Base-by-base conservation (phyloP, 2,113 vertebrate genomes). In the Indicator indicator region DNA sequence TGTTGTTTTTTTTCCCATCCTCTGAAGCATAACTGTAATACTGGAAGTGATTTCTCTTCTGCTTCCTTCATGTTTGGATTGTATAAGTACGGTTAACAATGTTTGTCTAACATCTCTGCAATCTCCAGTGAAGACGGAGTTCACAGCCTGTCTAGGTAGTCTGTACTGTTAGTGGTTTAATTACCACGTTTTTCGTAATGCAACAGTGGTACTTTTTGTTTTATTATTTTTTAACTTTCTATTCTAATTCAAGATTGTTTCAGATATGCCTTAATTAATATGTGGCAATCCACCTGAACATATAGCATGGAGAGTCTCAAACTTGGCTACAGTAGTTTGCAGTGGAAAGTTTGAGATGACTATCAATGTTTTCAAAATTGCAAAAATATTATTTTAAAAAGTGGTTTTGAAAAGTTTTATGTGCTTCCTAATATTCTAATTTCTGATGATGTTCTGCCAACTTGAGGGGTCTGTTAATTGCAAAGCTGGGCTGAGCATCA, bases 111-210 rank as follows among this genome's bases (percentile, higher is more conserved):
- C 26, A 46, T 89, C 48, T 84, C 32, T 69, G 24, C 62, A 89
- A 92, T 80, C 79, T 88, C 46, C 56, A 46, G 30, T 32, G 69
- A 74, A 86, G 83, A 80, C 9, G 26, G 83, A 70, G 90, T 94
- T 93, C 75, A 21, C 40, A 80, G 92, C 38, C 79, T 80, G 48
- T 83, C 65, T 92, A 87, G 44, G 65, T 94, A 94, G 81, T 70
- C 59, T 81, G 72, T 75, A 86, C 62, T 93, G 50, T 91, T 76
- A 42, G 56, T 48, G 32, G 24, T 64, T 91, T 83, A 76, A 85
- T 96, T 79, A 70, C 14, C 5, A 48, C 82, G 30, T 62, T 86
- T 94, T 88, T 68, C 65, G 33, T 86, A 85, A 86, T 54, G 56
- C 55, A 93, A 16, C 44, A 72, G 36, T 59, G 60, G 26, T 52